Evolutionary conservation across 2,797 vertebrate genomes (phyloP), one percentile per base, ranked within the genome.

Genomic region (Atherinosoma microstoma): DNA sequence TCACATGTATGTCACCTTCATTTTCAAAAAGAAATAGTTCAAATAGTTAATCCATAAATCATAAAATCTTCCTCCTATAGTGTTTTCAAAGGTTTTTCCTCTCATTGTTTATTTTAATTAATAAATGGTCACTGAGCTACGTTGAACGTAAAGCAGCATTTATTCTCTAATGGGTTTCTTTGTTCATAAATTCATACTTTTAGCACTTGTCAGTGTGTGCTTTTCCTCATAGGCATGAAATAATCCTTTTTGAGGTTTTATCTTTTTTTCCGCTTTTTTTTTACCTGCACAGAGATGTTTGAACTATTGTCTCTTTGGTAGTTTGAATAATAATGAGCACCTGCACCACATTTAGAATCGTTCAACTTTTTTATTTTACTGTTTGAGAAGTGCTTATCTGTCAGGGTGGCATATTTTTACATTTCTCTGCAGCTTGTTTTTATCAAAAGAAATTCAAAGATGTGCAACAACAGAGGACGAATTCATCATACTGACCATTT

Each of bases 191-290:
- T 42, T 70, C 53, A 67, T 74, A 64, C 54, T 74, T 77, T 82
- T 57, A 54, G 54, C 4, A 72, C 54, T 30, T 42, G 70, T 51
- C 42, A 15, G 49, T 61, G 51, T 64, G 13, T 61, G 9, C 54
- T 58, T 65, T 74, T 51, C 66, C 80, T 84, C 34, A 0, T 72
- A 71, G 75, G 61, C 51, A 62, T 58, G 27, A 65, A 63, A 51
- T 61, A 34, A 82, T 60, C 16, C 29, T 60, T 86, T 64, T 16
- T 80, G 75, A 61, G 81, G 74, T 75, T 80, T 32, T 16, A 38
- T 73, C 58, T 71, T 80, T 8, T 10, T 10, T 10, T 10, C 9
- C 9, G 7, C 1, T 36, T 36, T 36, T 38, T 67, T 74, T 78
- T 75, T 34, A 62, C 67, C 38, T 67, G 30, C 29, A 34, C 73